These are phyloP conservation scores for Cheilosia variabilis DNA, from an alignment of 2,888 invertebrate genomes.

Conservation along the genomic window DNA sequence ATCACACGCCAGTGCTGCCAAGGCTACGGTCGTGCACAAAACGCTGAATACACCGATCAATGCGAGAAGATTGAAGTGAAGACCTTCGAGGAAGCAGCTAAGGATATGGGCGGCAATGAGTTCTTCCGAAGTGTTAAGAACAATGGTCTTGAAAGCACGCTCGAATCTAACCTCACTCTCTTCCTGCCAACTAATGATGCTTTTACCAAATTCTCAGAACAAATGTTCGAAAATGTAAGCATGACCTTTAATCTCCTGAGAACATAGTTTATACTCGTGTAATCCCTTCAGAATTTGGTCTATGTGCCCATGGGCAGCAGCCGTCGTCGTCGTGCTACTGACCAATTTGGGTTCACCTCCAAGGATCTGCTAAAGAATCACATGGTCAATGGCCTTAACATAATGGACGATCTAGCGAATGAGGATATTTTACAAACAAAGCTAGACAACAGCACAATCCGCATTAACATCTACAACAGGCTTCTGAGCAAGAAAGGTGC, in stretches of 20 bases:
- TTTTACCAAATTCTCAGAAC: conserved; percentile 85
- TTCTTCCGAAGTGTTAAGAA: conserved; percentile 85
- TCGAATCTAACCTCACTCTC: conserved; percentile 86
- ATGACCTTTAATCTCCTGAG: neutral
- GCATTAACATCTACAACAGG: conserved; percentile 82
- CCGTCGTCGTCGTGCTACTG: conserved; percentile 74
- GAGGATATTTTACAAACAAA: conserved; percentile 84
- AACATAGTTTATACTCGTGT: neutral
- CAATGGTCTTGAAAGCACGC: conserved; percentile 84
- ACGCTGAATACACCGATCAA: conserved; percentile 82
- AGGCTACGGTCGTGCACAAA: conserved; percentile 85
- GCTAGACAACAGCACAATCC: conserved; percentile 81
- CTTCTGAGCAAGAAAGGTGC: conserved; percentile 80
- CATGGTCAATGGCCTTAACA: conserved; percentile 85
- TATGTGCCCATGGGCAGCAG: conserved; percentile 77
- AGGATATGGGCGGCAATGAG: conserved; percentile 85
- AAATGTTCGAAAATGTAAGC: conserved; percentile 85
- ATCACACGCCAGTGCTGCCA: conserved; percentile 88
- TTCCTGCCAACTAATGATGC: conserved; percentile 87
- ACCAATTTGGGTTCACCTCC: conserved; percentile 79
- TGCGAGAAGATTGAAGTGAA: conserved; percentile 86
- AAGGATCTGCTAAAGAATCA: conserved; percentile 86
- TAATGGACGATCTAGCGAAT: conserved; percentile 86
- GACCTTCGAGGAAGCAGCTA: conserved; percentile 85
- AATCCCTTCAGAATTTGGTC: conserved; percentile 84